A percentile compares a stretch with the other conserved stretches of the same genome.
Conservation (phyloP, 2,113 vertebrate species). For the Channa argus region DNA sequence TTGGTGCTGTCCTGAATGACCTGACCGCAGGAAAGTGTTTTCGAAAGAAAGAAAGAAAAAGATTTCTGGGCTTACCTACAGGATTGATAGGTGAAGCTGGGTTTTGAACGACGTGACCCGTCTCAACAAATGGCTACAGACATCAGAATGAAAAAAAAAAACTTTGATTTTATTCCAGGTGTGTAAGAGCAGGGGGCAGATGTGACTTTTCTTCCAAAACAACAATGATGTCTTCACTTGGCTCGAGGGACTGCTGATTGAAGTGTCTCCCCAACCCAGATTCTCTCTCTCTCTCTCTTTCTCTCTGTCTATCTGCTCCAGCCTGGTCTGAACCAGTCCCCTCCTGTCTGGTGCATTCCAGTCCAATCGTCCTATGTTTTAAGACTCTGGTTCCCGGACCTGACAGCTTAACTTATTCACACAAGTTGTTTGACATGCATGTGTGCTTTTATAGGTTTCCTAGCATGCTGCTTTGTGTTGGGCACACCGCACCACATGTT, state of each 20-base stretch:
- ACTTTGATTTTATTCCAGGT: slow-evolving; percentile 25
- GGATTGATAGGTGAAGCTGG: slow-evolving; percentile 13
- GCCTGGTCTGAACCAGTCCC: slow-evolving; percentile 6
- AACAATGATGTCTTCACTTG: slow-evolving; percentile 14
- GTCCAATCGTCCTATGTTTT: slow-evolving; percentile 31
- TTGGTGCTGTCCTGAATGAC: slow-evolving; percentile 51
- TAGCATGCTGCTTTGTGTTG: slow-evolving; percentile 76
- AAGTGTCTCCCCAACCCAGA: neutral
- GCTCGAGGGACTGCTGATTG: slow-evolving; percentile 36
- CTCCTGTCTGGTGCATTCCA: neutral
- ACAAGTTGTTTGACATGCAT: slow-evolving; percentile 68
- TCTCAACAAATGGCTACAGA: slow-evolving; percentile 16
- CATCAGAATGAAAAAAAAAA: slow-evolving; percentile 15
- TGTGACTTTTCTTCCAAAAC: slow-evolving; percentile 47
- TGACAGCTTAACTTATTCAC: slow-evolving; percentile 43
- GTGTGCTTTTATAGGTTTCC: slow-evolving; percentile 74
- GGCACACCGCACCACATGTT: slow-evolving; percentile 34
- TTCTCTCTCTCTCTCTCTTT: neutral
- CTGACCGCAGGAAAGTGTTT: slow-evolving; percentile 3
- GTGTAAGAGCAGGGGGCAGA: slow-evolving; percentile 1
- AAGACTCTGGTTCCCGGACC: slow-evolving; percentile 42
- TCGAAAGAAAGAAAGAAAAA: neutral
- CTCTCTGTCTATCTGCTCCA: slow-evolving; percentile 13
- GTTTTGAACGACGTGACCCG: neutral
- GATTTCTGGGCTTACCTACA: no score